phyloP scores from a whole-genome alignment of 2,797 vertebrate species.

The Onychomys leucogaster region DNA sequence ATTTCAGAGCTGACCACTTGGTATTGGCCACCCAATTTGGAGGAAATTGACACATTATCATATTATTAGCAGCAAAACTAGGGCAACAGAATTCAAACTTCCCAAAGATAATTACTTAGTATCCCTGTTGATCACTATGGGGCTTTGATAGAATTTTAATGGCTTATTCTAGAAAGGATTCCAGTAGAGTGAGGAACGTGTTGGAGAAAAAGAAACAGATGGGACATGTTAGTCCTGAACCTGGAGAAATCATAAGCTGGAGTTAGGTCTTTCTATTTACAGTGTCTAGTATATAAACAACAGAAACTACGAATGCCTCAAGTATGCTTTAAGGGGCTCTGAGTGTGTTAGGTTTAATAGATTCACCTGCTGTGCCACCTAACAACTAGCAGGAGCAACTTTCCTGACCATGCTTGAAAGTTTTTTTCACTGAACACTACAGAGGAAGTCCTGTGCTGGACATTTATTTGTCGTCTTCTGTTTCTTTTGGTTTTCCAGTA shows the following conservation, averaged over 20 bases:
- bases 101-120: background rate
- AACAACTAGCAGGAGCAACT: background rate
- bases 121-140: fast-evolving
- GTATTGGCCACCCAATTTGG: background rate
- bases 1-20: background rate
- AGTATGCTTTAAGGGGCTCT: background rate
- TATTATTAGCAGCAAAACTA: background rate
- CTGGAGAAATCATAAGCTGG: background rate
- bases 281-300: background rate
- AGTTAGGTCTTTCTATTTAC: background rate
- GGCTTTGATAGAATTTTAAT: background rate
- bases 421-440: background rate
- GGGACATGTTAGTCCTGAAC: background rate
- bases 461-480: background rate
- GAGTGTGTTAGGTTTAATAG: background rate
- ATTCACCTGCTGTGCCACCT: background rate
- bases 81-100: slow-evolving; percentile 52
- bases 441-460: background rate
- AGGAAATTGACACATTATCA: too few relatives aligned
- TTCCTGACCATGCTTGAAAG: background rate
- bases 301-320: background rate
- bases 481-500: background rate
- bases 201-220: background rate
- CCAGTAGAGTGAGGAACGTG: background rate
- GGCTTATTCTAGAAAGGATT: slow-evolving; percentile 22